A percentile compares a stretch with the other conserved stretches of the same genome.
These are phyloP conservation scores for Phymanthus crucifer DNA, from an alignment of 92 coral and sea anemone genomes.

Conservation along the genomic window DNA sequence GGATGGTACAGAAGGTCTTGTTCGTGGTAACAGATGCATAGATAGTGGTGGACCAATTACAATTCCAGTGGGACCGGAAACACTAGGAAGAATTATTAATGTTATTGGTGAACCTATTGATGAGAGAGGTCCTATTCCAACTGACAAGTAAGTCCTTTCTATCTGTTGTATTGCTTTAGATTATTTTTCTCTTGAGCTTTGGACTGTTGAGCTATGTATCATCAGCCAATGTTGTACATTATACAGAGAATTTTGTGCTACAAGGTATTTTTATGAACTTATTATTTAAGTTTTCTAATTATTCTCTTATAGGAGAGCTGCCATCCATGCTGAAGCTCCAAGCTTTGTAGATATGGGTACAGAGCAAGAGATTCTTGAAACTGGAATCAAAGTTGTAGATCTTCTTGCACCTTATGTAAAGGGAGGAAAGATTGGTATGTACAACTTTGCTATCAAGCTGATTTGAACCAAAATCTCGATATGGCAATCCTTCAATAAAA, in stretches of 20 bases:
- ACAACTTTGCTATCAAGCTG: not conserved
- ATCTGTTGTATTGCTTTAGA: not conserved
- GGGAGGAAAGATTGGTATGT: constrained; percentile 98
- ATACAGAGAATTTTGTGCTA: not conserved
- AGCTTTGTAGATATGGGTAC: constrained; percentile 98
- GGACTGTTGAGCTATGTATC: not conserved
- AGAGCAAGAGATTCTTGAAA: constrained; percentile 95
- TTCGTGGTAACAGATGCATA: constrained; percentile 87
- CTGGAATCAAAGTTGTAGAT: constrained; percentile 98
- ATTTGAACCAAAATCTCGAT: not conserved
- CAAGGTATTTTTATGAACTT: not conserved
- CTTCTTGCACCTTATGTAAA: constrained; percentile 96
- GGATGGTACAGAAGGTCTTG: constrained; percentile 99
- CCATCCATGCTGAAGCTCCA: constrained; percentile 99
- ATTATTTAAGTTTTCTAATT: not conserved
- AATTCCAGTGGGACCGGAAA: constrained; percentile 99
- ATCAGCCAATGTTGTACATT: not conserved
- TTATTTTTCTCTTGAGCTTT: not conserved
- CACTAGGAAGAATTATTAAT: constrained; percentile 94
- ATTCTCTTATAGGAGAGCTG: constrained; percentile 68
- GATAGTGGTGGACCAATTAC: constrained; percentile 97
- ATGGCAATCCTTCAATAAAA: not conserved
- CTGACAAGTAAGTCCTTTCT: constrained; percentile 72
- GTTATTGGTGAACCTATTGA: constrained; percentile 98
- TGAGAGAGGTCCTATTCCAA: constrained; percentile 93